These are phyloP conservation scores for Sesamia inferens DNA, from an alignment of 2,888 invertebrate genomes.

Conservation along the genomic window DNA sequence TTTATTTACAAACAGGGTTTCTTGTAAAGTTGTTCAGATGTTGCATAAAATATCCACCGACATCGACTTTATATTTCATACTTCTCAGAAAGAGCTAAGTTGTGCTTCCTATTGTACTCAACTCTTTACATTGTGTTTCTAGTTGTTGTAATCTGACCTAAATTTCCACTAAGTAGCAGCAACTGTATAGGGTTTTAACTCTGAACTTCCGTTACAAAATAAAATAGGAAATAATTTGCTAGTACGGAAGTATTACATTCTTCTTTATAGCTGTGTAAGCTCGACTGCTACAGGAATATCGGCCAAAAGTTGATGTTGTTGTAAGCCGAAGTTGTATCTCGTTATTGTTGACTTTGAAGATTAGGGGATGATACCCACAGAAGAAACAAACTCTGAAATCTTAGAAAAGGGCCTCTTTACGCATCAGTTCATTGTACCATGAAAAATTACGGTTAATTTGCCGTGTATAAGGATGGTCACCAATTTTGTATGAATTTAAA, in stretches of 20 bases:
- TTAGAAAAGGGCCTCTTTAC: not conserved
- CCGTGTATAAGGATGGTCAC: not conserved
- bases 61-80: conserved; percentile 7
- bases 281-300: not conserved
- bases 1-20: not conserved
- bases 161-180: conserved; percentile 30
- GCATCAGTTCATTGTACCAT: not conserved
- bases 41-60: not conserved
- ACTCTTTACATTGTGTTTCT: conserved; percentile 23
- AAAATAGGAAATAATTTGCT: not conserved
- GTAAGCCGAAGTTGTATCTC: not conserved
- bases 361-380: not conserved
- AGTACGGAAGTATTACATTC: not conserved
- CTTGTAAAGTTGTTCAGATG: not conserved
- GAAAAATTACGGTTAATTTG: not conserved
- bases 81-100: not conserved
- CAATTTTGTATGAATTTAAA: too few species aligned
- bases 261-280: not conserved
- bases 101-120: conserved; percentile 27
- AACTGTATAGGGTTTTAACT: not conserved
- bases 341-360: conserved; percentile 1
- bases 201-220: conserved; percentile 13
- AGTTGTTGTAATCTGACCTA: conserved; percentile 32
- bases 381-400: not conserved
- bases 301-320: not conserved